These are phyloP conservation scores for Acrossocheilus wenchowensis DNA, from an alignment of 2,797 vertebrate species.

Conservation along the genomic window DNA sequence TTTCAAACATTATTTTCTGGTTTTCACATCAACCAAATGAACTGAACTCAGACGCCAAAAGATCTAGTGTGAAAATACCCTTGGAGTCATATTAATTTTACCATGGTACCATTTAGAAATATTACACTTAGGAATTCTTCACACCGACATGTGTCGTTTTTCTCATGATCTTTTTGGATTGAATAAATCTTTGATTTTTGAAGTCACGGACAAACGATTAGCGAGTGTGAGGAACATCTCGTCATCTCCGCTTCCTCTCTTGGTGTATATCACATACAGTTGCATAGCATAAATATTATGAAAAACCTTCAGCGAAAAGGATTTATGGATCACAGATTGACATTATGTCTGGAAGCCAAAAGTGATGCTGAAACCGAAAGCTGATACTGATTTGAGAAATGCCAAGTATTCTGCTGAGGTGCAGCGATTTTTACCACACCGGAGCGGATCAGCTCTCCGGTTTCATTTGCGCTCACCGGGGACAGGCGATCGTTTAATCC, in stretches of 20 bases:
- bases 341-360: conserved; percentile 47
- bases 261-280: conserved; percentile 35
- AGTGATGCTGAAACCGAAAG: conserved; percentile 62
- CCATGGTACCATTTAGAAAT: neutral
- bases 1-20: conserved; percentile 10
- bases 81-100: neutral
- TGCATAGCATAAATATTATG: conserved; percentile 52
- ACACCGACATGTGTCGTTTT: conserved; percentile 23
- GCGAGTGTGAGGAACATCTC: conserved; percentile 45
- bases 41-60: neutral
- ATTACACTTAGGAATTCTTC: conserved; percentile 29
- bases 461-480: conserved; percentile 47
- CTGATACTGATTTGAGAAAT: conserved; percentile 73
- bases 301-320: conserved; percentile 41
- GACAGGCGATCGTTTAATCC: conserved; percentile 52
- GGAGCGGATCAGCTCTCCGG: conserved; percentile 53
- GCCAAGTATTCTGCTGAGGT: conserved; percentile 71
- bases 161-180: conserved; percentile 31
- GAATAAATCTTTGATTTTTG: conserved; percentile 29
- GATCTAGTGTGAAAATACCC: neutral
- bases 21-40: conserved; percentile 22
- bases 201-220: conserved; percentile 26
- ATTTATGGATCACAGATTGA: conserved; percentile 42
- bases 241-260: conserved; percentile 35
- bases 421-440: conserved; percentile 69